Evolutionary conservation across 2,888 invertebrate genomes (phyloP), one percentile per base, ranked within the genome.

Genomic region (Chouioia cunea): DNA sequence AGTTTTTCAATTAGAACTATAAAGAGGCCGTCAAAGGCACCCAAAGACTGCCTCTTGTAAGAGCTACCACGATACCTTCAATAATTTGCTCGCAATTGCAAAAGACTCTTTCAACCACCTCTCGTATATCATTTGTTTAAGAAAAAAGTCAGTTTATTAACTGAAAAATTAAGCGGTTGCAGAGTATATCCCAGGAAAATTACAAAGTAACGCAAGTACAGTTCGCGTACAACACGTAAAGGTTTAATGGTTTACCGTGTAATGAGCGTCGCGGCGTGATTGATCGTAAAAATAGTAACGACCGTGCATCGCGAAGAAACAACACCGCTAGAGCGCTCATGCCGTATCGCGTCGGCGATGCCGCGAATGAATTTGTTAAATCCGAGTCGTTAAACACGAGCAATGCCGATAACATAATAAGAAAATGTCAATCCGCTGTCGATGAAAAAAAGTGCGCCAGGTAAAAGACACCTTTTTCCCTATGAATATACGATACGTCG

Each of bases 221-320:
- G 69, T 50, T 58, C 58, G 63, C 15, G 54, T 18, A 53, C 56
- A 50, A 50, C 58, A 52, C 47, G 54, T 57, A 62, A 68, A 62
- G 56, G 0, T 56, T 71, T 71, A 71, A 71, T 70, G 70, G 70
- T 62, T 65, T 56, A 56, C 57, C 27, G 22, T 47, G 46, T 66
- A 71, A 71, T 71, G 66, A 62, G 82, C 82, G 82, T 78, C 81
- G 78, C 65, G 27, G 27, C 79, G 78, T 79, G 82, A 83, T 83
- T 79, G 82, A 81, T 83, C 83, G 82, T 83, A 83, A 83, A 83
- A 79, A 79, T 83, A 77, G 80, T 83, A 83, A 83, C 82, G 81
- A 82, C 81, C 80, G 76, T 73, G 64, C 70, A 60, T 60, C 73
- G 60, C 62, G 52, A 27, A 6, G 6, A 27, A 27, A 27, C 27